Percentiles rank a stretch among this genome's conserved stretches.
Evolutionary conservation across 1,140 invertebrate genomes (phyloP).

Genomic region (Sesamia nonagrioides): DNA sequence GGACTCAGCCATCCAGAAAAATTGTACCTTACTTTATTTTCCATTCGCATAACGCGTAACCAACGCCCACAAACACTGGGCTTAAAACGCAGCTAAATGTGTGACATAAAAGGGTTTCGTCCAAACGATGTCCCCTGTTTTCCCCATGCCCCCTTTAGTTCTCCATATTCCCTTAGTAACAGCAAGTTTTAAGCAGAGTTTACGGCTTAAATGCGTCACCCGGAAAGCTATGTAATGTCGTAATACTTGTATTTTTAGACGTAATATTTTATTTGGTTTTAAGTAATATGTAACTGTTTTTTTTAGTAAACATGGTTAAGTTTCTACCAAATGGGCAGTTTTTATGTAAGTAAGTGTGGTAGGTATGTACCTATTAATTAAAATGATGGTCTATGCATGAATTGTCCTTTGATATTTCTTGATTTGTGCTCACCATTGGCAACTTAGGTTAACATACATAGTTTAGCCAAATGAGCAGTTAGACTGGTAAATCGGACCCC

Average conservation of each 20-base stretch:
- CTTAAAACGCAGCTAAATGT: constrained; percentile 26
- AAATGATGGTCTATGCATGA: neutral
- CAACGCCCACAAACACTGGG: constrained; percentile 14
- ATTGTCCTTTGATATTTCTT: neutral
- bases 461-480: too few relatives aligned
- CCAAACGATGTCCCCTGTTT: neutral
- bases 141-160: neutral
- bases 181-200: constrained; percentile 33
- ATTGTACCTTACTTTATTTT: neutral
- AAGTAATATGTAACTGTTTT: neutral
- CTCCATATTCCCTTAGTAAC: neutral
- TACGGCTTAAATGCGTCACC: constrained; percentile 28
- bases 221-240: constrained; percentile 7
- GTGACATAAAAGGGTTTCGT: constrained; percentile 34
- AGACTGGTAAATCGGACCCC: too few relatives aligned
- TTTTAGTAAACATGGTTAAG: neutral
- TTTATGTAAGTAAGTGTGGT: neutral
- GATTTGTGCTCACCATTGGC: neutral
- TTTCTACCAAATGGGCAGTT: too few relatives aligned
- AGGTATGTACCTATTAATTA: neutral
- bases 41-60: neutral
- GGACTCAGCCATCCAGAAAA: neutral
- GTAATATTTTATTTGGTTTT: neutral
- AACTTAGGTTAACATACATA: too few relatives aligned
- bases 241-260: constrained; percentile 13